Base-by-base conservation (phyloP, 2,113 vertebrate genomes). In the Lates calcarifer region DNA sequence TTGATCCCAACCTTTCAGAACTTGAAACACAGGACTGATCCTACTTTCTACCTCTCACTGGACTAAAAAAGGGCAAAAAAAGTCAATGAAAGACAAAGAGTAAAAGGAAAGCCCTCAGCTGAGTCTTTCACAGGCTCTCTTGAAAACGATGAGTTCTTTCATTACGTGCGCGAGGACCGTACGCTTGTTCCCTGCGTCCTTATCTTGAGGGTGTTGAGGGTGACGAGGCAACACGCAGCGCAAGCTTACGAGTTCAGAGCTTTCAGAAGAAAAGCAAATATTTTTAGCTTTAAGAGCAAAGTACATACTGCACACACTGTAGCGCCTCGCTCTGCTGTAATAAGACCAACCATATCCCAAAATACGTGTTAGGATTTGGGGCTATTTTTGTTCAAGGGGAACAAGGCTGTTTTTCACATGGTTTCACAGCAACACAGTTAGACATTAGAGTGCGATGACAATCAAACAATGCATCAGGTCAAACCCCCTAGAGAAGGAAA, bases 261-360 rank as follows among this genome's bases (percentile, higher is more conserved):
- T 70, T 17, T n/a, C 2, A 3, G 31, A 39, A 65, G 43, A 60
- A 28, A 57, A 77, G 26, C 70, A 47, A 74, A 71, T 79, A 74
- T 82, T 74, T 78, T 60, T 64, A 79, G 84, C 68, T 64, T 69
- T n/a, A 68, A 68, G 63, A 74, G 63, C 31, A 70, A 75, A 69
- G 68, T 28, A 69, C 56, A 60, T 35, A 26, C 39, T 58, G 47
- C 51, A 12, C 57, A 65, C 29, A 35, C 45, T 35, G 55, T 26
- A 9, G 47, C 74, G 37, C 56, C 56, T 63, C 41, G 1, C 56
- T 64, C 13, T 61, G 55, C 75, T 43, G 43, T 65, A 55, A 66
- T 49, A 78, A 78, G 18, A 74, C 17, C 35, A 86, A 20, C 58
- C 15, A 71, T 39, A 66, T 75, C 79, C 60, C 13, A 66, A 71